A percentile compares a stretch with the other conserved stretches of the same genome.
Evolutionary conservation across 2,888 invertebrate genomes (phyloP).

Genomic region (Thymelicus acteon): DNA sequence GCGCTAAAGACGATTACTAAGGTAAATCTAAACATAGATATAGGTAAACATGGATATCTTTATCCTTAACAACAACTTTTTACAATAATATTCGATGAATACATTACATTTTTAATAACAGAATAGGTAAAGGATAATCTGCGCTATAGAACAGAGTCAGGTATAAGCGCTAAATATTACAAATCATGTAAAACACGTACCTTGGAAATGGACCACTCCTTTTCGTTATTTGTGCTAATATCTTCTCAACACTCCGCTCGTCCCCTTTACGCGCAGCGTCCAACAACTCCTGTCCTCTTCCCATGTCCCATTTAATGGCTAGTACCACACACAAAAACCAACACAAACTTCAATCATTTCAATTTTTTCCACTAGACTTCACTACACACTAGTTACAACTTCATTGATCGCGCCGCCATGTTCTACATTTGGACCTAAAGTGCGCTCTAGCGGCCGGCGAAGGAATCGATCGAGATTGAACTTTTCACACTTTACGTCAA

Average conservation of each 20-base stretch:
- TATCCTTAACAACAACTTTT: conserved; percentile 52
- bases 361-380: conserved; percentile 81
- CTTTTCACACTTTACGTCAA: conserved; percentile 22
- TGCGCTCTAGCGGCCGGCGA: conserved; percentile 78
- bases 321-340: conserved; percentile 77
- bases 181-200: conserved; percentile 84
- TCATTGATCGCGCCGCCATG: conserved; percentile 93
- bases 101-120: neutral
- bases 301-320: conserved; percentile 88
- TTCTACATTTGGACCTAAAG: conserved; percentile 78
- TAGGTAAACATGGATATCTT: conserved; percentile 63
- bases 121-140: neutral
- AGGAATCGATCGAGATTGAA: conserved; percentile 65
- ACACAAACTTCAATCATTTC: conserved; percentile 75
- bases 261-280: conserved; percentile 98
- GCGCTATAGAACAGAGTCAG: neutral
- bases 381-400: conserved; percentile 81
- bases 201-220: conserved; percentile 97
- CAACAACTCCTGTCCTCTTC: conserved; percentile 98
- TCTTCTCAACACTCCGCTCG: conserved; percentile 94
- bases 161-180: conserved; percentile 15
- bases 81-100: conserved; percentile 12
- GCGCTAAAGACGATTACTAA: conserved; percentile 14
- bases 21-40: conserved; percentile 38
- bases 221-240: conserved; percentile 94